Conservation (phyloP, 2,113 vertebrate species). For the Mobula birostris region DNA sequence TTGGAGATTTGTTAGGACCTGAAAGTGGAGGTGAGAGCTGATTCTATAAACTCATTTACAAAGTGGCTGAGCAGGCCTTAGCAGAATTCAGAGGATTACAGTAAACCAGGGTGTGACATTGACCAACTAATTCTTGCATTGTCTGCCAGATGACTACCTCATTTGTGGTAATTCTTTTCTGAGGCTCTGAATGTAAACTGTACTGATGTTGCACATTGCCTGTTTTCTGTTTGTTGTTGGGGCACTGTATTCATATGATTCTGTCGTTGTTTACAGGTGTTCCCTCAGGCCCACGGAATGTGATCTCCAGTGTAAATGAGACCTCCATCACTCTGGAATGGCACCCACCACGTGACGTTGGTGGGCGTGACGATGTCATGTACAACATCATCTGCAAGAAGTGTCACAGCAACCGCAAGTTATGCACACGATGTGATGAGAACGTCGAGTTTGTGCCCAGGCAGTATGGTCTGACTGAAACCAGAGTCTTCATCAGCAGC, state of each 20-base stretch:
- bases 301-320: conserved; percentile 94
- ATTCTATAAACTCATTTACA: too few species aligned
- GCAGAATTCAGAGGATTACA: too few species aligned
- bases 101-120: too few species aligned
- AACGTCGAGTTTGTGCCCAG: conserved; percentile 89
- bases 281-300: conserved; percentile 85
- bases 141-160: too few species aligned
- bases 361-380: conserved; percentile 80
- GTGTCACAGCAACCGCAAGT: conserved; percentile 75
- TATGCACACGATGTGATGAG: conserved; percentile 91
- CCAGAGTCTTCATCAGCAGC: conserved; percentile 89
- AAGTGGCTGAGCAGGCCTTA: too few species aligned
- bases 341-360: conserved; percentile 84
- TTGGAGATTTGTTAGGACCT: too few species aligned
- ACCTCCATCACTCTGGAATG: conserved; percentile 95
- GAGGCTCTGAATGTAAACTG: too few species aligned
- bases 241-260: not conserved
- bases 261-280: conserved; percentile 62
- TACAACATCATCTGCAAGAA: conserved; percentile 98
- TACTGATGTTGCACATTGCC: not conserved
- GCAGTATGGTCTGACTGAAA: conserved; percentile 84
- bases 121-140: too few species aligned
- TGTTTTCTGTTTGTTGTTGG: not conserved
- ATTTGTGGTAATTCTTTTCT: too few species aligned
- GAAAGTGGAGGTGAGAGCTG: too few species aligned